A percentile compares a stretch with the other conserved stretches of the same genome.
phyloP scores from a whole-genome alignment of 1,140 invertebrate genomes.

The Aricia agestis region DNA sequence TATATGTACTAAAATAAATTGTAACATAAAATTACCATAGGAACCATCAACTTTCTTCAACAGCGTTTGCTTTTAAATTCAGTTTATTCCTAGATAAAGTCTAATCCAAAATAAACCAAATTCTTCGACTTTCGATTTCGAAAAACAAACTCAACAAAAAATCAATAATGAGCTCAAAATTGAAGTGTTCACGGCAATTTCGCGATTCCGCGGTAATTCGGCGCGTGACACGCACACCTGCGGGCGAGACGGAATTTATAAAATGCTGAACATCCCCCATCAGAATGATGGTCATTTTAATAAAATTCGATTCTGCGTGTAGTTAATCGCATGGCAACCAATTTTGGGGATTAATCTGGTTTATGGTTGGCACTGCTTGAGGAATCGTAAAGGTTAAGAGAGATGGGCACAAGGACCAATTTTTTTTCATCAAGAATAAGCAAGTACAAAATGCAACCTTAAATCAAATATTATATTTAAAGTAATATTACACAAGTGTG shows the following conservation, averaged over 20 bases:
- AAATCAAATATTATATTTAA: too few species aligned
- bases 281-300: background rate
- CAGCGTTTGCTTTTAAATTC: background rate
- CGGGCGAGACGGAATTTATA: background rate
- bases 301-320: background rate
- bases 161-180: conserved; percentile 6
- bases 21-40: too few species aligned
- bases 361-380: too few species aligned
- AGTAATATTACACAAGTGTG: too few species aligned
- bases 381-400: too few species aligned
- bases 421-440: too few species aligned
- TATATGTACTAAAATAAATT: too few species aligned
- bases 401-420: too few species aligned
- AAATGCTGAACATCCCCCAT: background rate
- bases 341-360: too few species aligned
- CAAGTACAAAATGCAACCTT: too few species aligned
- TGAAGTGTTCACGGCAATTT: conserved; percentile 13
- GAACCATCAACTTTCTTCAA: too few species aligned
- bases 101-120: background rate
- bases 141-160: background rate
- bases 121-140: background rate
- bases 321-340: too few species aligned
- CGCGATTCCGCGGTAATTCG: background rate
- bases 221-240: background rate
- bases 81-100: background rate